Base-by-base conservation (phyloP, 2,888 invertebrate genomes). In the Junonia oenone region DNA sequence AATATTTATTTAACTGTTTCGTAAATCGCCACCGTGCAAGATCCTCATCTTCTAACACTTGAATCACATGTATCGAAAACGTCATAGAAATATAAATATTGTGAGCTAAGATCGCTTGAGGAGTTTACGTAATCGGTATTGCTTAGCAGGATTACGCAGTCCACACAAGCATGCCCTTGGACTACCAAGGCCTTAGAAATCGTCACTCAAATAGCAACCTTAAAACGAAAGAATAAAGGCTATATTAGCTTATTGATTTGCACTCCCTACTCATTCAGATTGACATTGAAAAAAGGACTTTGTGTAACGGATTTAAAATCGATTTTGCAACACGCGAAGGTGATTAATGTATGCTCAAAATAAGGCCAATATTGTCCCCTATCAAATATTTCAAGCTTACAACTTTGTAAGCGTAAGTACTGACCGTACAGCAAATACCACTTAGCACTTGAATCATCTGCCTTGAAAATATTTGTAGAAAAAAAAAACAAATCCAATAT, bases 101-200 rank as follows among this genome's bases (percentile, higher is more conserved):
- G 52, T 19, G n/a, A 52, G 45, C 26, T 48, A 31, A 26, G 8
- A 38, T 15, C 26, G 46, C 14, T 52, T 45, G 45, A 43, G 38
- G 13, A 33, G 33, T 49, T 61, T 61, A 52, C 60, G 63, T 63
- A 64, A 62, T 53, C 47, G 19, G 27, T 59, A 61, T 60, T 58
- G 58, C 59, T 59, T 38, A 59, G 51, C 51, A 40, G 35, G 35
- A 45, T 62, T 63, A 58, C 56, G 55, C 54, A 56, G 57, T 56
- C 46, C 17, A 45, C 45, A 58, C 59, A 57, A 37, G 45, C 19
- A 48, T 27, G 65, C 52, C 63, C 64, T 64, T 66, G 63, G 57
- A 45, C 38, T 45, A 53, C 27, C 59, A 61, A 63, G 64, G 63
- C 49, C 47, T 11, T 13, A n/a, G 38, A 26, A 13, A 29, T 4